A percentile compares a stretch with the other conserved stretches of the same genome.
phyloP scores from a whole-genome alignment of 2,888 invertebrate species.

The Malthinus seriepunctatus region DNA sequence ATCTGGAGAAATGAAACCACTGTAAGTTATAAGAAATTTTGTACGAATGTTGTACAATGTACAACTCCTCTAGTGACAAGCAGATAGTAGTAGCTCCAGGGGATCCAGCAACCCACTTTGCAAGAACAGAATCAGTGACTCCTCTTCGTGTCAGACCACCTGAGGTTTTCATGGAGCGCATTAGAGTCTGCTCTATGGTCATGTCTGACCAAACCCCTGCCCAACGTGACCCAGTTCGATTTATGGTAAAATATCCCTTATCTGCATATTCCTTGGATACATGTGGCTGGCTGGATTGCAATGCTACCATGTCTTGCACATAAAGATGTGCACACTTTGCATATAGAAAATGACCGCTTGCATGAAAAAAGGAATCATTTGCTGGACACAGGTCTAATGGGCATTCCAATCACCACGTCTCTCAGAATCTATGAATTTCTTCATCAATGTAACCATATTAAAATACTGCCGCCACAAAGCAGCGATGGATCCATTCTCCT shows the following conservation, averaged over 20 bases:
- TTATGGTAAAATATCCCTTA: neutral
- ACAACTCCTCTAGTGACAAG: neutral
- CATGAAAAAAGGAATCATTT: slow-evolving; percentile 26
- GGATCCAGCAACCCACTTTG: neutral
- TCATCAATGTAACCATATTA: slow-evolving; percentile 1
- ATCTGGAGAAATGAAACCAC: too few species aligned
- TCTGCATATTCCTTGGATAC: neutral
- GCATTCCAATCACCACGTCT: slow-evolving; percentile 19
- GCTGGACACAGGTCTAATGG: slow-evolving; percentile 22
- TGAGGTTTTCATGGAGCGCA: neutral
- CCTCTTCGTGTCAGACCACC: neutral
- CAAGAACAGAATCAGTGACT: neutral
- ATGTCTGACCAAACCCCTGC: neutral
- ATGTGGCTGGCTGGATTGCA: too few species aligned
- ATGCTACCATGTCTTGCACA: slow-evolving; percentile 12
- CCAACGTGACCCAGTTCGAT: neutral
- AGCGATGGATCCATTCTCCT: neutral
- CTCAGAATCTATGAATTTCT: slow-evolving; percentile 15
- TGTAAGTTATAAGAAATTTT: too few species aligned
- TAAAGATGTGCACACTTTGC: slow-evolving; percentile 26
- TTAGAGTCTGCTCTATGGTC: neutral
- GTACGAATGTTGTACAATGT: too few species aligned
- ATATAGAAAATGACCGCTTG: slow-evolving; percentile 20
- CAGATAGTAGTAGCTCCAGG: neutral
- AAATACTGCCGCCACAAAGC: slow-evolving; percentile 9